phyloP scores from a whole-genome alignment of 2,888 invertebrate species.

The Spisula subtruncata region DNA sequence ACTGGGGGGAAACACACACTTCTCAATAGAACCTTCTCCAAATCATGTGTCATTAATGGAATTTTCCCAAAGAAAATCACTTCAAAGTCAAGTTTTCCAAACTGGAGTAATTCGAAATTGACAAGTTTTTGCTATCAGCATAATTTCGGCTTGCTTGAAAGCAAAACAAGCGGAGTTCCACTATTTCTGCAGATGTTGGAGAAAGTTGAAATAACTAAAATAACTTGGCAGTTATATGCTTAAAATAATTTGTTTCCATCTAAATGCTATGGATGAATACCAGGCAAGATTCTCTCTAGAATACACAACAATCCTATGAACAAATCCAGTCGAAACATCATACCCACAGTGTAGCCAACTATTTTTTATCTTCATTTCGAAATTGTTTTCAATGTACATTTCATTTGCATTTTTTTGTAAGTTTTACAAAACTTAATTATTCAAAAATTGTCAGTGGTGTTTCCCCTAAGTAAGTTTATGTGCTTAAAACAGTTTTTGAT shows the following conservation, averaged over 20 bases:
- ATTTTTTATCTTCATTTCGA: not conserved
- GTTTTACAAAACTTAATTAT: not conserved
- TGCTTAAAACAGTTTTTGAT: slow-evolving; percentile 41
- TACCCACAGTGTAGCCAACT: slow-evolving; percentile 51
- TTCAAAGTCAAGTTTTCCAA: slow-evolving; percentile 29
- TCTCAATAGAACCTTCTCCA: slow-evolving; percentile 65
- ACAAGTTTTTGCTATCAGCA: not conserved
- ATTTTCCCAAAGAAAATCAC: slow-evolving; percentile 12
- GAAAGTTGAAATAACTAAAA: slow-evolving; percentile 53
- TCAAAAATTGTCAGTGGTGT: slow-evolving; percentile 46
- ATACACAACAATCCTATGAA: slow-evolving; percentile 42
- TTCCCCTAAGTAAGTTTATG: slow-evolving; percentile 57
- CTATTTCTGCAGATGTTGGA: slow-evolving; percentile 33
- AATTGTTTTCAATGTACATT: not conserved
- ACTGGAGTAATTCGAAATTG: slow-evolving; percentile 24
- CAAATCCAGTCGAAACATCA: not conserved
- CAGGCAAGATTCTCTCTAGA: slow-evolving; percentile 36
- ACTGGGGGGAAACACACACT: slow-evolving; percentile 71
- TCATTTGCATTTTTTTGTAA: not conserved
- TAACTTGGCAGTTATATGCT: slow-evolving; percentile 51
- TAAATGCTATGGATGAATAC: slow-evolving; percentile 30
- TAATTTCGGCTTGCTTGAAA: not conserved
- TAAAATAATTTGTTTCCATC: slow-evolving; percentile 31
- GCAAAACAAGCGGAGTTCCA: not conserved
- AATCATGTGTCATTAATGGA: slow-evolving; percentile 36